Evolutionary conservation across 2,888 invertebrate species (phyloP).

Genomic region (Synanthedon myopaeformis): DNA sequence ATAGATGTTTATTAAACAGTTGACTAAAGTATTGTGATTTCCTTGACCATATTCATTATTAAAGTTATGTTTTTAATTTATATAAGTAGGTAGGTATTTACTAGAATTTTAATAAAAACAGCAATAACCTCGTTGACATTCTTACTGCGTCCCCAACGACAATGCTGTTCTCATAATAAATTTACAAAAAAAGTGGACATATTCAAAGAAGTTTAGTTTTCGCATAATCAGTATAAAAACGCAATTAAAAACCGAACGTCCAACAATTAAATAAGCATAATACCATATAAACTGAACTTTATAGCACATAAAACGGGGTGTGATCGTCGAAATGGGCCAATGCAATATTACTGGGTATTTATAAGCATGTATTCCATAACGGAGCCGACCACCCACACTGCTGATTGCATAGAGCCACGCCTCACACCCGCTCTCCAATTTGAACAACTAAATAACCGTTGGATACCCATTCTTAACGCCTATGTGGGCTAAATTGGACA

Average conservation of each 20-base stretch:
- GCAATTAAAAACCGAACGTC: neutral
- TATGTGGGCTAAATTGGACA: conserved; percentile 31
- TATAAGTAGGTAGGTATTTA: no score
- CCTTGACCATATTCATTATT: no score
- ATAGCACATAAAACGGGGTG: conserved; percentile 46
- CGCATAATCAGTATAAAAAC: neutral
- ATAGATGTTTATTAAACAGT: no score
- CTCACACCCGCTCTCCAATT: conserved; percentile 48
- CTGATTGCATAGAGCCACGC: conserved; percentile 42
- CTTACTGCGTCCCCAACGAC: no score
- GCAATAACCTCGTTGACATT: no score
- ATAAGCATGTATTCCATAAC: conserved; percentile 26
- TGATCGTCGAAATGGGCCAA: conserved; percentile 31
- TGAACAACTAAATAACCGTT: conserved; percentile 34
- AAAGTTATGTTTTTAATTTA: no score
- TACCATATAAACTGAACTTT: conserved; percentile 20
- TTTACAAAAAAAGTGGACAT: no score
- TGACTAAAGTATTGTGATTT: no score
- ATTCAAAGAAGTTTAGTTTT: neutral
- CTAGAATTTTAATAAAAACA: no score
- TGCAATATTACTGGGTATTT: conserved; percentile 43
- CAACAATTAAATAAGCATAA: conserved; percentile 9
- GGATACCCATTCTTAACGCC: conserved; percentile 17
- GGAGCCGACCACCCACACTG: conserved; percentile 49
- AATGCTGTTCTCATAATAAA: no score